A percentile compares a stretch with the other conserved stretches of the same genome.
Evolutionary conservation across 2,797 vertebrate genomes (phyloP).

Genomic region (Sebastes hopkinsi): DNA sequence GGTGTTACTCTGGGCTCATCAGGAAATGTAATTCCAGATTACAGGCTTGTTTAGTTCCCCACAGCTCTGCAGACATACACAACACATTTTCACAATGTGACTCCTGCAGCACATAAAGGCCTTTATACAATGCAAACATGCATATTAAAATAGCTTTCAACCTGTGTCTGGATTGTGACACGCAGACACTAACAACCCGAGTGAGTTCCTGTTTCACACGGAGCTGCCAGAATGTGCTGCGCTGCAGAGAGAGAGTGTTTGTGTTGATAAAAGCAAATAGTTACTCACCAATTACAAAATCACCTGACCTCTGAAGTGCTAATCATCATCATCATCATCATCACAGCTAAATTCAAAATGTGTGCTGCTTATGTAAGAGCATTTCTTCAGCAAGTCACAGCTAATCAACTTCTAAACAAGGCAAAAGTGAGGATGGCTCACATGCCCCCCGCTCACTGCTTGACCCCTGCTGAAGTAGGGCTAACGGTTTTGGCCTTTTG

Average conservation of each 20-base stretch:
- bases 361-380: neutral
- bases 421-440: too few relatives aligned
- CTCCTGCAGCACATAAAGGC: neutral
- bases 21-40: neutral
- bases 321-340: neutral
- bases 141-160: constrained; percentile 7
- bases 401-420: neutral
- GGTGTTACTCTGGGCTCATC: neutral
- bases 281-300: constrained; percentile 4
- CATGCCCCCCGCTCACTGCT: too few relatives aligned
- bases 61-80: neutral
- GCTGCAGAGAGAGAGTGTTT: neutral
- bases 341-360: neutral
- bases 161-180: constrained; percentile 30
- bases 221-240: constrained; percentile 32
- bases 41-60: neutral
- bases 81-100: neutral
- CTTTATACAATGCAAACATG: neutral
- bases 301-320: neutral
- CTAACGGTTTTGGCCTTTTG: too few relatives aligned
- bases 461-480: too few relatives aligned
- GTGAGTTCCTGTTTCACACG: constrained; percentile 1
- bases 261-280: constrained; percentile 20
- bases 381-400: neutral
- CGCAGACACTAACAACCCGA: neutral